Evolutionary conservation across 2,113 vertebrate species (phyloP), one percentile per base, ranked within the genome.

Genomic region (Tragelaphus buxtoni): DNA sequence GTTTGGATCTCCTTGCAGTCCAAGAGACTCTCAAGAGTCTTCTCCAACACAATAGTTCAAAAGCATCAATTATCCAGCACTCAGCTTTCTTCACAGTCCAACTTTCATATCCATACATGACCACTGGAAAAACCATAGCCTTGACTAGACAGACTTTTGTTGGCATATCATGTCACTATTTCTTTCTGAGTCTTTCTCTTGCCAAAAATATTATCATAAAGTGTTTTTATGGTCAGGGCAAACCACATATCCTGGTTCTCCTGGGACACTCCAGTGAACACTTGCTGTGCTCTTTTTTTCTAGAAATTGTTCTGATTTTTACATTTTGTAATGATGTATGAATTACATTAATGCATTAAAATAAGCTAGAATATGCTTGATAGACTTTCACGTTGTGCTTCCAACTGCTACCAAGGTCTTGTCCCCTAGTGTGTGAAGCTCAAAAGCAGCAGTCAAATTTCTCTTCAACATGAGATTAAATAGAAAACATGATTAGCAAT

Each of bases 161-260:
- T 61, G 28, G 12, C 28, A 30, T 22, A 90, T 5, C 2, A 65
- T 13, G 9, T 30, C 61, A 72, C 3, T 95, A 9, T 14, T 74
- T 85, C 28, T 79, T 90, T 81, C 77, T 81, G 58, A 87, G 1
- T 81, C 7, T 88, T 96, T n/a, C 11, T 28, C 26, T 92, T 84
- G 39, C n/a, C 81, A 88, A 76, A 13, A 14, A 8, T 28, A 63
- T 11, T 42, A 7, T 39, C 39, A 24, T 24, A 61, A 32, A 56
- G 17, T 69, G 18, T 20, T 49, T 39, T 45, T 5, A 12, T 20
- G n/a, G 39, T 53, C 28, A 90, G 79, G 39, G 69, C 76, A 42
- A 81, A 65, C 28, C 22, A 65, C 18, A 55, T 6, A 32, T 58
- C n/a, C 7, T 55, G 11, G 4, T 82, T 94, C 47, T 9, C 18